Evolutionary conservation across 2,113 vertebrate genomes (phyloP).

Genomic region (Tretioscincus oriximinensis): DNA sequence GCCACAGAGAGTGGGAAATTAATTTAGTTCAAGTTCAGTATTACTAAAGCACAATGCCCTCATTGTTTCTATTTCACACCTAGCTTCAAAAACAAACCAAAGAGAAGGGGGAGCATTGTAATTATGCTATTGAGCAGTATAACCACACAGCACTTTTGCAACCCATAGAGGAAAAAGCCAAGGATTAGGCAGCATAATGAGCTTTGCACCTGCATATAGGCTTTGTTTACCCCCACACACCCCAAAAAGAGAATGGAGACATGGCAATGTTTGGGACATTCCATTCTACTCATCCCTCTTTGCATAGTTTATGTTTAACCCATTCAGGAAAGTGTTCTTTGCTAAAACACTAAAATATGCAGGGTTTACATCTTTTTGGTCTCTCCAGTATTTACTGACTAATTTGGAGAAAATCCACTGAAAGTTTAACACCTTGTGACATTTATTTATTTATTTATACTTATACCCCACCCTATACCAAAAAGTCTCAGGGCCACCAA

Average conservation of each 20-base stretch:
- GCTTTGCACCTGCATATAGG: neutral
- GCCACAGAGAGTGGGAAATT: too few relatives aligned
- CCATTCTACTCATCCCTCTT: neutral
- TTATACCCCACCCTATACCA: too few relatives aligned
- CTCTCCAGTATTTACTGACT: neutral
- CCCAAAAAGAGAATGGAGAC: neutral
- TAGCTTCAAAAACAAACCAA: slow-evolving; percentile 9
- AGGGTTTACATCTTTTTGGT: neutral
- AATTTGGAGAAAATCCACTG: neutral
- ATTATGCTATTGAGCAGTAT: slow-evolving; percentile 26
- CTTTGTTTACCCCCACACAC: neutral
- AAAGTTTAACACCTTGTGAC: neutral
- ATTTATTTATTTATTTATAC: too few relatives aligned
- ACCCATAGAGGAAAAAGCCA: slow-evolving; percentile 20
- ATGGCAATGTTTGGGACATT: neutral
- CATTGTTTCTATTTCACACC: neutral
- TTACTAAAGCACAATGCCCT: too few relatives aligned
- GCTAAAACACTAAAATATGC: neutral
- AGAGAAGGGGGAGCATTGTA: neutral
- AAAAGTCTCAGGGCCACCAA: too few relatives aligned
- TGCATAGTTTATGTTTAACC: neutral
- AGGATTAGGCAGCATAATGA: slow-evolving; percentile 52
- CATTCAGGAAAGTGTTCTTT: neutral
- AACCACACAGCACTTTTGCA: slow-evolving; percentile 44
- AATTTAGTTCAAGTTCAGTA: too few relatives aligned